Evolutionary conservation across 2,113 vertebrate genomes (phyloP).

Genomic region (Syngnathus scovelli): DNA sequence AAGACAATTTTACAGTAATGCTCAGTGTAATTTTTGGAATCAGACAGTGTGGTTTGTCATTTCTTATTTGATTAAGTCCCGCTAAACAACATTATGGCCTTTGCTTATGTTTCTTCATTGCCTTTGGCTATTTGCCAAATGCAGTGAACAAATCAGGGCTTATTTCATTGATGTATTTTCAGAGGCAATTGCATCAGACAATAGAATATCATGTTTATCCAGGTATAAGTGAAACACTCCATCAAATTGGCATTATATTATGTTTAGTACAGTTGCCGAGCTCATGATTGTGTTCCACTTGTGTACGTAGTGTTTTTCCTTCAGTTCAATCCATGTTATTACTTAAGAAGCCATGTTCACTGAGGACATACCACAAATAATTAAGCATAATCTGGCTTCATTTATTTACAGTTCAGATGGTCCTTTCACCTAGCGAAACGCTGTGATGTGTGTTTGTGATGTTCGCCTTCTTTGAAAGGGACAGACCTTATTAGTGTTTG

Average conservation of each 20-base stretch:
- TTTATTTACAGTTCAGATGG: slow-evolving; percentile 36
- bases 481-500: slow-evolving; percentile 69
- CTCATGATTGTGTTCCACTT: slow-evolving; percentile 10
- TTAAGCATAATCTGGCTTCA: slow-evolving; percentile 40
- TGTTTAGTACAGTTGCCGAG: slow-evolving; percentile 9
- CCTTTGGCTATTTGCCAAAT: slow-evolving; percentile 66
- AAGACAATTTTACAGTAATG: slow-evolving; percentile 61
- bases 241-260: slow-evolving; percentile 1
- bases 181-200: slow-evolving; percentile 44
- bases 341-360: slow-evolving; percentile 30
- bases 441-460: slow-evolving; percentile 54
- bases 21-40: slow-evolving; percentile 60
- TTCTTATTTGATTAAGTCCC: slow-evolving; percentile 67
- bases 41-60: slow-evolving; percentile 70
- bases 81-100: slow-evolving; percentile 62
- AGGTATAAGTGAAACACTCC: slow-evolving; percentile 46
- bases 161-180: slow-evolving; percentile 64
- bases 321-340: slow-evolving; percentile 17
- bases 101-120: slow-evolving; percentile 61
- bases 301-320: slow-evolving; percentile 14
- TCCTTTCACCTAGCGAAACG: slow-evolving; percentile 34
- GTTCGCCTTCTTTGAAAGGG: slow-evolving; percentile 58
- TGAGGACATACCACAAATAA: slow-evolving; percentile 22
- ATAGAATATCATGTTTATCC: slow-evolving; percentile 54
- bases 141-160: slow-evolving; percentile 58